Percentiles rank a stretch among this genome's conserved stretches.
Conservation (phyloP, 2,797 vertebrate species). For the Scomberomorus guttatus region DNA sequence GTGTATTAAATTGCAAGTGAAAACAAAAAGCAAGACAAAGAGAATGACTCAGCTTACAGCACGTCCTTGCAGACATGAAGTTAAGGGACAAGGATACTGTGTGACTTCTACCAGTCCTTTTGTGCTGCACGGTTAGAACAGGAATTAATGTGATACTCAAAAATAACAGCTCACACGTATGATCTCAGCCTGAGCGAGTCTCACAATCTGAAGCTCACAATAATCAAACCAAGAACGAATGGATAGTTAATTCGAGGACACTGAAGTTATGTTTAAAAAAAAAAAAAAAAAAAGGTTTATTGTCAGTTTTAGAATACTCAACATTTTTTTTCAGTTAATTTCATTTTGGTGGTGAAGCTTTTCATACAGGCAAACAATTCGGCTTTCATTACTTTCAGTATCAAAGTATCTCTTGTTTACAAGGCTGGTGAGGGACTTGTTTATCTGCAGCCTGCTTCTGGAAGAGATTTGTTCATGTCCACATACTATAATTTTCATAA, state of each 20-base stretch:
- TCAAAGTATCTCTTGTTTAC: background rate
- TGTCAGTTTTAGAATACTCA: background rate
- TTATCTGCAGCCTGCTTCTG: background rate
- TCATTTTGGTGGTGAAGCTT: background rate
- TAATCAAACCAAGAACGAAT: background rate
- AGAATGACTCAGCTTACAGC: slow-evolving; percentile 58
- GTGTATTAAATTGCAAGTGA: slow-evolving; percentile 72
- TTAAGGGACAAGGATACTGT: slow-evolving; percentile 24
- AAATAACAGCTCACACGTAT: background rate
- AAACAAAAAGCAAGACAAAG: slow-evolving; percentile 66
- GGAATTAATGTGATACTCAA: background rate
- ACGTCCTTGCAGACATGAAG: slow-evolving; percentile 34
- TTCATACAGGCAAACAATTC: too few relatives aligned
- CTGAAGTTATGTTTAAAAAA: too few relatives aligned
- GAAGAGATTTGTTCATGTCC: background rate
- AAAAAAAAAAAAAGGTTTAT: too few relatives aligned
- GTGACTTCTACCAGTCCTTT: background rate
- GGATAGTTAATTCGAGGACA: background rate
- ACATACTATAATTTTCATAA: slow-evolving; percentile 9
- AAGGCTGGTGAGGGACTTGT: background rate
- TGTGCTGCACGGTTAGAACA: slow-evolving; percentile 1
- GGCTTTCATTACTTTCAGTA: background rate
- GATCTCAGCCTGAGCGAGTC: background rate
- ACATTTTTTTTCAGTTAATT: background rate
- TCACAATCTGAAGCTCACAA: background rate